These are phyloP conservation scores for Cyanoderma ruficeps DNA, from an alignment of 2,113 vertebrate genomes.

Conservation along the genomic window DNA sequence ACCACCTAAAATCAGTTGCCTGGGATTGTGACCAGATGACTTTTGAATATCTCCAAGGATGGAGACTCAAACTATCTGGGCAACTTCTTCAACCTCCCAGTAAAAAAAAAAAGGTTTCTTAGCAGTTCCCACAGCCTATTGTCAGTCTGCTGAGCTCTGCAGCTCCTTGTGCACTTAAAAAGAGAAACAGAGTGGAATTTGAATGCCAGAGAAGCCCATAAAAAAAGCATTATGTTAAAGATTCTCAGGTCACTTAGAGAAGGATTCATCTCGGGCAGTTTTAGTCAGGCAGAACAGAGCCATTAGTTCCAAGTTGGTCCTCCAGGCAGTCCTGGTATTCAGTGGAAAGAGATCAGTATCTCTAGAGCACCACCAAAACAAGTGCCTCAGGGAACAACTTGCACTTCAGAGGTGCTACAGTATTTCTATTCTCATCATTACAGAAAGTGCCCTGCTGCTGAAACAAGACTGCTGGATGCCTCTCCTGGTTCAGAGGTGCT, in stretches of 20 bases:
- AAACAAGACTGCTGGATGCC: neutral
- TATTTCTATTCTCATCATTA: neutral
- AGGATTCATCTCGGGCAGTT: neutral
- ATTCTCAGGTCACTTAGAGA: neutral
- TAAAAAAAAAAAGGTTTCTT: neutral
- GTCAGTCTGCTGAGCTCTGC: neutral
- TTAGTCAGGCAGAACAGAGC: neutral
- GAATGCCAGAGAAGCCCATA: neutral
- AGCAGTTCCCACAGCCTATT: neutral
- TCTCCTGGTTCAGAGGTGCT: neutral
- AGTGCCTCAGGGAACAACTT: neutral
- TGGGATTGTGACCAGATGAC: accelerated
- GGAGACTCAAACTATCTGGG: neutral
- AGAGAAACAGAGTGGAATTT: neutral
- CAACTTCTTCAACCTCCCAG: neutral
- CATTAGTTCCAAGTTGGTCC: neutral
- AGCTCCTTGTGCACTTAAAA: neutral
- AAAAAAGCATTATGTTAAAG: neutral
- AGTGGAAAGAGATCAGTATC: neutral
- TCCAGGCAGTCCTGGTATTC: neutral
- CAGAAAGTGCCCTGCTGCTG: neutral
- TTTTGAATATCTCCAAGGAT: neutral
- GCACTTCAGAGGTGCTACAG: neutral
- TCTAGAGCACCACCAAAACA: neutral
- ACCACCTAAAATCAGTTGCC: neutral